A percentile compares a stretch with the other conserved stretches of the same genome.
phyloP scores from a whole-genome alignment of 2,888 invertebrate species.

The Macrophya annulata region DNA sequence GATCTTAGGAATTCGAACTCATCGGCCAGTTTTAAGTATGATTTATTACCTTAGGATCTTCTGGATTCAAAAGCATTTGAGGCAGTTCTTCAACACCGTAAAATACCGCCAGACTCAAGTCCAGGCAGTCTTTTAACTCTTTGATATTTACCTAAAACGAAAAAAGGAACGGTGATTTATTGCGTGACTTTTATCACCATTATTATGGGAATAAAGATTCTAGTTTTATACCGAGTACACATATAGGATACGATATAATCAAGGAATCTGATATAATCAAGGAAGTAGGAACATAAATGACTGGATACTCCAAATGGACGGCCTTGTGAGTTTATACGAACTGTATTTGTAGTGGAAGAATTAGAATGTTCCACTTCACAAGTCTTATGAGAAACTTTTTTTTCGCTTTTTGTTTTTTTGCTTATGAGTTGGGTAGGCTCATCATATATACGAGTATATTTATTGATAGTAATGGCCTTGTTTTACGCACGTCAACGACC shows the following conservation, averaged over 20 bases:
- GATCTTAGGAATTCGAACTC: background rate
- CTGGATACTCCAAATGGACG: background rate
- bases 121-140: slow-evolving; percentile 81
- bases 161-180: background rate
- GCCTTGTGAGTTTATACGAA: background rate
- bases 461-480: background rate
- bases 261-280: slow-evolving; percentile 1
- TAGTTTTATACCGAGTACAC: no score
- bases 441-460: background rate
- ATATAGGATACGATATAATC: background rate
- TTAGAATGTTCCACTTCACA: background rate
- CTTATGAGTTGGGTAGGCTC: background rate
- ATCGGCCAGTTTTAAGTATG: background rate
- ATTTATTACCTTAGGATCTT: slow-evolving; percentile 80
- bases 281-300: slow-evolving; percentile 1
- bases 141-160: slow-evolving; percentile 80
- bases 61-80: slow-evolving; percentile 80
- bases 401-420: background rate
- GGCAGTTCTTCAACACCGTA: slow-evolving; percentile 82
- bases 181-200: background rate
- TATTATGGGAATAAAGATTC: background rate
- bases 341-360: background rate
- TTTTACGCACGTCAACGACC: background rate
- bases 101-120: slow-evolving; percentile 81
- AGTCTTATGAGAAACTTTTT: background rate